Conservation (phyloP, 2,797 vertebrate genomes). For the Delichon dasypus region DNA sequence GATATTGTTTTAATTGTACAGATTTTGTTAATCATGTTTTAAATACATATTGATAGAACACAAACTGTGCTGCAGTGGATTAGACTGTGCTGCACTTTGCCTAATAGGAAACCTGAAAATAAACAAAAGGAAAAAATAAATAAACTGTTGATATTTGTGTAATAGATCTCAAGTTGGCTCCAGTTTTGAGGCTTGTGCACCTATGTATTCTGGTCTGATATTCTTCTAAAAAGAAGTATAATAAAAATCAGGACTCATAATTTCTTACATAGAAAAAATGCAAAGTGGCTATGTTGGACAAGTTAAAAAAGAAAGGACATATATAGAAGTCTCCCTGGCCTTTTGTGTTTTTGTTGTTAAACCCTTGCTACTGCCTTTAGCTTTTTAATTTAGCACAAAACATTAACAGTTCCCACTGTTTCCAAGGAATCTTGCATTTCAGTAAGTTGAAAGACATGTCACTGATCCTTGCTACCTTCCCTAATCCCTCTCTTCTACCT, state of each 20-base stretch:
- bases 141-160: not conserved
- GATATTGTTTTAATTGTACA: not conserved
- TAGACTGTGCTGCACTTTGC: not conserved
- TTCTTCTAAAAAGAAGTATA: not conserved
- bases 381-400: not conserved
- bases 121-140: not conserved
- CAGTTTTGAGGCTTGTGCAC: not conserved
- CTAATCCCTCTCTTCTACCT: not conserved
- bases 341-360: not conserved
- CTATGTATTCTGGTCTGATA: not conserved
- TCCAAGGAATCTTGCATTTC: not conserved
- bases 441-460: not conserved
- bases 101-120: not conserved
- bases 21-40: not conserved
- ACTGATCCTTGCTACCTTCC: not conserved
- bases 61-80: not conserved
- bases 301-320: not conserved
- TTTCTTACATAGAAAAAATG: not conserved
- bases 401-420: not conserved
- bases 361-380: not conserved
- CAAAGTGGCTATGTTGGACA: not conserved
- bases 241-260: not conserved
- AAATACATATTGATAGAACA: not conserved
- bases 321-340: not conserved
- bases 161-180: not conserved